phyloP scores from a whole-genome alignment of 2,888 invertebrate genomes.

The Sthenelais limicola region DNA sequence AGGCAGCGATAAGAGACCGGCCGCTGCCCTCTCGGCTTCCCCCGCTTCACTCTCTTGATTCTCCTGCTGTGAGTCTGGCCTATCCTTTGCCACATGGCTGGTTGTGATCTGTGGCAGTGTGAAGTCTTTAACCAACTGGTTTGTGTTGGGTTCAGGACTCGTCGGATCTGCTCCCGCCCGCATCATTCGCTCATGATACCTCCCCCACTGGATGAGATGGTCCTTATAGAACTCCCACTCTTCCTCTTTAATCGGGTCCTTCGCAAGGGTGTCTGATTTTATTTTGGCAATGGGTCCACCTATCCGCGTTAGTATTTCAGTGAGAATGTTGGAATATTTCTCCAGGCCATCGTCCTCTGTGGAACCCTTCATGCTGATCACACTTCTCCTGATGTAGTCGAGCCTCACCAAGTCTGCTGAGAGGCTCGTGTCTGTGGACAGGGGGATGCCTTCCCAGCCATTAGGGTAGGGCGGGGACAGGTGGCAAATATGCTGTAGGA shows the following conservation, averaged over 20 bases:
- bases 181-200: not conserved
- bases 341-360: not conserved
- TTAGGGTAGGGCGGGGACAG: conserved; percentile 67
- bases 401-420: conserved; percentile 65
- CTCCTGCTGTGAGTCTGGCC: too few species aligned
- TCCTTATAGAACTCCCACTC: not conserved
- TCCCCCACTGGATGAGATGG: not conserved
- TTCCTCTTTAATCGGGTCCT: not conserved
- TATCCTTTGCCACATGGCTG: too few species aligned
- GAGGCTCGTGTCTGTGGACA: conserved; percentile 59
- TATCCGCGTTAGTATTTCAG: not conserved
- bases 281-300: not conserved
- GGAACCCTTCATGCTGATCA: not conserved
- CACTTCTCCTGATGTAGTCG: conserved; percentile 40
- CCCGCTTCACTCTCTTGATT: too few species aligned
- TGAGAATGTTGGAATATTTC: not conserved
- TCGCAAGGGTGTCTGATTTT: not conserved
- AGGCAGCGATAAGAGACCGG: too few species aligned
- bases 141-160: too few species aligned
- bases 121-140: too few species aligned
- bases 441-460: conserved; percentile 63
- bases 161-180: too few species aligned
- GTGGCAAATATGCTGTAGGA: conserved; percentile 65
- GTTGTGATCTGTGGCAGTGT: too few species aligned
- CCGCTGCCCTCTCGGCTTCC: too few species aligned